Conservation (phyloP, 2,797 vertebrate species). For the Stomatorhinus walkeri region DNA sequence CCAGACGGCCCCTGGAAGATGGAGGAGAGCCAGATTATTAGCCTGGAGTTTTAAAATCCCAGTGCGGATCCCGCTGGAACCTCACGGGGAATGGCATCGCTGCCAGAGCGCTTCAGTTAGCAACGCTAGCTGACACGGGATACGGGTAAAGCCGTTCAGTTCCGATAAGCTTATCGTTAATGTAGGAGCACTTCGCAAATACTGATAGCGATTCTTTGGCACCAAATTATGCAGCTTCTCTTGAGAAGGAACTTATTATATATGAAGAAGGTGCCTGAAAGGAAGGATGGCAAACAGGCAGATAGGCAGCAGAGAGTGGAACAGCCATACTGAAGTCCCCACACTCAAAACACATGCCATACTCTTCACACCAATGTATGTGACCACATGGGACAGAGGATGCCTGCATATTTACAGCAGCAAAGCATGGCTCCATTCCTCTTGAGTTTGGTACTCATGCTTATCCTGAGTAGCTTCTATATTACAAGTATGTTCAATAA, state of each 20-base stretch:
- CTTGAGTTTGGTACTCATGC: not conserved
- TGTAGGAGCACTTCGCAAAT: not conserved
- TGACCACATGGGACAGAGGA: not conserved
- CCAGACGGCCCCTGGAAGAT: not conserved
- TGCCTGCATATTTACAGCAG: not conserved
- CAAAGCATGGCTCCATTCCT: not conserved
- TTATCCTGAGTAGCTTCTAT: not conserved
- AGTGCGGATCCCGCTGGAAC: slow-evolving; percentile 1
- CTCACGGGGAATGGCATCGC: not conserved
- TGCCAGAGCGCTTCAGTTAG: not conserved
- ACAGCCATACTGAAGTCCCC: not conserved
- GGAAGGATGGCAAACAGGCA: not conserved
- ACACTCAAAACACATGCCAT: not conserved
- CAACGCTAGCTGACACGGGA: not conserved
- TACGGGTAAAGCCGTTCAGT: not conserved
- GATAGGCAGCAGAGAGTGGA: not conserved
- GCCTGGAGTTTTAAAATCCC: slow-evolving; percentile 17
- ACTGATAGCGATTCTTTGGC: not conserved
- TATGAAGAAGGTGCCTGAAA: not conserved
- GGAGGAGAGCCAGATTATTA: slow-evolving; percentile 19
- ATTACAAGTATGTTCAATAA: not conserved
- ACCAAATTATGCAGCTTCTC: not conserved
- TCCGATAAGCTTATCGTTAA: not conserved
- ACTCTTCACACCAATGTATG: not conserved
- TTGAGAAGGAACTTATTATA: slow-evolving; percentile 25